Percentiles rank a stretch among this genome's conserved stretches.
phyloP scores from a whole-genome alignment of 1,140 invertebrate genomes.

The Drosophila saltans region DNA sequence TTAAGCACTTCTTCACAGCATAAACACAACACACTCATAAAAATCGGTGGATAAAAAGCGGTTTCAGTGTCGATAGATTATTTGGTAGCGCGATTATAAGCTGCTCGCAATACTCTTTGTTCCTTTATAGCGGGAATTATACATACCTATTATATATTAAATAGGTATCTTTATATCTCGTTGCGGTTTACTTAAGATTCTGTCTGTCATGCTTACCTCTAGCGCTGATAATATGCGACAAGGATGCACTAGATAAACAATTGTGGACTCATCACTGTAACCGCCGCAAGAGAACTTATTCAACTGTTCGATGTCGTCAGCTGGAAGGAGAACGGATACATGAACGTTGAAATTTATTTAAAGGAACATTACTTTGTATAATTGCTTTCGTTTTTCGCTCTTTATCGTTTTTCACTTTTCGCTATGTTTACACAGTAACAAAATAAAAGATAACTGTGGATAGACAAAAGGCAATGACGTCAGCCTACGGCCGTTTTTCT shows the following conservation, averaged over 20 bases:
- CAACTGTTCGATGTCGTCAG: constrained; percentile 91
- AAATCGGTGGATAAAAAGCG: too few relatives aligned
- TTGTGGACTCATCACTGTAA: constrained; percentile 91
- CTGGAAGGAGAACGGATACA: constrained; percentile 83
- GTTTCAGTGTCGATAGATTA: too few relatives aligned
- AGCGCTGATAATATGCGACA: constrained; percentile 93
- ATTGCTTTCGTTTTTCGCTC: constrained; percentile 27
- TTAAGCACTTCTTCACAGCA: too few relatives aligned
- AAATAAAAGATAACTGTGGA: constrained; percentile 61
- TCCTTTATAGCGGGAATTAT: too few relatives aligned
- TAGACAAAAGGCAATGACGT: constrained; percentile 51
- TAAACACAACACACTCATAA: too few relatives aligned
- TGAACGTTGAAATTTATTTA: neutral
- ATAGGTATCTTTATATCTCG: too few relatives aligned
- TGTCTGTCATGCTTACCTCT: constrained; percentile 85
- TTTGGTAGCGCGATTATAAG: too few relatives aligned
- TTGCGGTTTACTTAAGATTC: neutral
- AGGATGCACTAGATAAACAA: constrained; percentile 93
- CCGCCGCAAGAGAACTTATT: constrained; percentile 90
- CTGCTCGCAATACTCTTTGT: too few relatives aligned
- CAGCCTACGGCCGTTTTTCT: constrained; percentile 43
- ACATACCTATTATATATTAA: too few relatives aligned
- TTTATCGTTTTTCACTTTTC: constrained; percentile 35
- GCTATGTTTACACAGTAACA: constrained; percentile 46
- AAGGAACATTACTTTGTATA: constrained; percentile 27